Conservation (phyloP, 2,888 invertebrate genomes). For the Apotomis capreana region DNA sequence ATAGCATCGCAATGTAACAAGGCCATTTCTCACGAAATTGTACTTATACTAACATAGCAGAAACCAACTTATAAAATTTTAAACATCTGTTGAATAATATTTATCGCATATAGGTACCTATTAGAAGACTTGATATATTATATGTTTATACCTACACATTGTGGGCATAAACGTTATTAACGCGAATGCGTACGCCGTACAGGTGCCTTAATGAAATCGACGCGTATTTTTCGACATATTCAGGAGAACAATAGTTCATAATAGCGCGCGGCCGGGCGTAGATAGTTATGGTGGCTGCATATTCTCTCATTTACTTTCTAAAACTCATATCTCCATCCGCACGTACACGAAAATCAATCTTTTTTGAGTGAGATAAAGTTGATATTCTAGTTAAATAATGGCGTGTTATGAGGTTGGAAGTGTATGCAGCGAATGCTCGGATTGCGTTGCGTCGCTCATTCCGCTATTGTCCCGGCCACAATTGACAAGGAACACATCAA, state of each 20-base stretch:
- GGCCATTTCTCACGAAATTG: no score
- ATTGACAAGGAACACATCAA: conserved; percentile 78
- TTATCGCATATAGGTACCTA: neutral
- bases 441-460: conserved; percentile 62
- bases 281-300: conserved; percentile 29
- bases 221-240: conserved; percentile 59
- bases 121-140: neutral
- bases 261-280: conserved; percentile 54
- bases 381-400: neutral
- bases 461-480: conserved; percentile 72
- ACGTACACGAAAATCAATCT: conserved; percentile 6
- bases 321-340: conserved; percentile 4
- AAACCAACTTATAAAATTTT: no score
- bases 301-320: conserved; percentile 3
- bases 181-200: neutral
- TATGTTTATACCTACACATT: neutral
- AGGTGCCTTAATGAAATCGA: conserved; percentile 54
- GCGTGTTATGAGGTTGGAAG: conserved; percentile 47
- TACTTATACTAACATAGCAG: no score
- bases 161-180: neutral
- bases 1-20: no score
- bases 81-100: no score
- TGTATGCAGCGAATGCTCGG: conserved; percentile 51
- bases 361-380: neutral
- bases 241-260: conserved; percentile 72